Percentiles rank a stretch among this genome's conserved stretches.
These are phyloP conservation scores for Pelmatolapia mariae DNA, from an alignment of 2,113 vertebrate species.

Conservation along the genomic window DNA sequence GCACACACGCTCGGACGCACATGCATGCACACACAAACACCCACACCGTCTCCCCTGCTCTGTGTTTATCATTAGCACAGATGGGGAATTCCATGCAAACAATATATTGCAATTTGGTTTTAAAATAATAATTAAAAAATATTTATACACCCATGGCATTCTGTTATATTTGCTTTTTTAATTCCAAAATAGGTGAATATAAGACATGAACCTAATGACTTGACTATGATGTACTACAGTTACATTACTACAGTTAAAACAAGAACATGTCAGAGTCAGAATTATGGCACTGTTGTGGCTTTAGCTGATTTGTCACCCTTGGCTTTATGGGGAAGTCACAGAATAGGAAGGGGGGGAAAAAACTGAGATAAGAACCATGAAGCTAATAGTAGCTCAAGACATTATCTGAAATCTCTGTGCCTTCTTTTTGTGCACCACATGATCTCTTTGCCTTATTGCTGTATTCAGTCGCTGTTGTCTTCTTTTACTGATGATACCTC, in stretches of 20 bases:
- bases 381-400: background rate
- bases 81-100: background rate
- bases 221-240: background rate
- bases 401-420: constrained; percentile 19
- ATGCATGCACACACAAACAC: constrained; percentile 34
- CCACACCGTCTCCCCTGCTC: constrained; percentile 12
- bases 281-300: background rate
- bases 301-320: background rate
- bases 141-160: background rate
- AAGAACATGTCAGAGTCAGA: background rate
- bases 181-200: background rate
- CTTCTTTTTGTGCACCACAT: background rate
- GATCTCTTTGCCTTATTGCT: constrained; percentile 13
- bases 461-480: constrained; percentile 15
- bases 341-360: background rate
- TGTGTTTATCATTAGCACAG: background rate
- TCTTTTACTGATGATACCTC: background rate
- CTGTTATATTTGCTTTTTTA: background rate
- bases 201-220: background rate
- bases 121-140: background rate
- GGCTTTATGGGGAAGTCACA: background rate
- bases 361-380: background rate
- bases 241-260: background rate
- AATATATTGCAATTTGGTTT: background rate
- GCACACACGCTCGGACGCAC: constrained; percentile 52